phyloP scores from a whole-genome alignment of 2,797 vertebrate genomes.

The Myotis findleyi region DNA sequence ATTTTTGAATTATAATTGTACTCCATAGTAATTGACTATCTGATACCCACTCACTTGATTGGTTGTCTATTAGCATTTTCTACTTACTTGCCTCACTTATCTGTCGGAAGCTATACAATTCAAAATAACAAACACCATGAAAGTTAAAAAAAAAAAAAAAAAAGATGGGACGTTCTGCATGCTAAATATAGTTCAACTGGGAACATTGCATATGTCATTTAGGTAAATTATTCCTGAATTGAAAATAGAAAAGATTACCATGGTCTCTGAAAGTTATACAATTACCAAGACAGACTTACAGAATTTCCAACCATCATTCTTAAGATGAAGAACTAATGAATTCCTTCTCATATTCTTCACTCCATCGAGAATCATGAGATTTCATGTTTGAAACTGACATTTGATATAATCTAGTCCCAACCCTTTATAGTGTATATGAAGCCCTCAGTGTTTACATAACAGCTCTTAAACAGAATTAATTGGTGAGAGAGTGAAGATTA shows the following conservation, averaged over 20 bases:
- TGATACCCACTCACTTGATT: conserved; percentile 67
- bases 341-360: not conserved
- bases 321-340: not conserved
- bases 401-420: not conserved
- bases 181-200: conserved; percentile 15
- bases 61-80: conserved; percentile 64
- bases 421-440: not conserved
- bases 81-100: conserved; percentile 31
- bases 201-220: conserved; percentile 35
- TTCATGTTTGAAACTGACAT: not conserved
- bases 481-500: not conserved
- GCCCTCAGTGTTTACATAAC: not conserved
- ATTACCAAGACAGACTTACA: not conserved
- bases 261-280: not conserved
- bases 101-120: conserved; percentile 49
- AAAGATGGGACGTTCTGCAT: not conserved
- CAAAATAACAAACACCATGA: conserved; percentile 59
- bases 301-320: not conserved
- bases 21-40: conserved; percentile 46
- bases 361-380: not conserved
- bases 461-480: not conserved
- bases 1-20: conserved; percentile 56
- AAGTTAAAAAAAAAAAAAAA: not conserved
- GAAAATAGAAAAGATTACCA: conserved; percentile 27
- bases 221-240: conserved; percentile 47